phyloP scores from a whole-genome alignment of 2,113 vertebrate species.

The Shinisaurus crocodilurus region DNA sequence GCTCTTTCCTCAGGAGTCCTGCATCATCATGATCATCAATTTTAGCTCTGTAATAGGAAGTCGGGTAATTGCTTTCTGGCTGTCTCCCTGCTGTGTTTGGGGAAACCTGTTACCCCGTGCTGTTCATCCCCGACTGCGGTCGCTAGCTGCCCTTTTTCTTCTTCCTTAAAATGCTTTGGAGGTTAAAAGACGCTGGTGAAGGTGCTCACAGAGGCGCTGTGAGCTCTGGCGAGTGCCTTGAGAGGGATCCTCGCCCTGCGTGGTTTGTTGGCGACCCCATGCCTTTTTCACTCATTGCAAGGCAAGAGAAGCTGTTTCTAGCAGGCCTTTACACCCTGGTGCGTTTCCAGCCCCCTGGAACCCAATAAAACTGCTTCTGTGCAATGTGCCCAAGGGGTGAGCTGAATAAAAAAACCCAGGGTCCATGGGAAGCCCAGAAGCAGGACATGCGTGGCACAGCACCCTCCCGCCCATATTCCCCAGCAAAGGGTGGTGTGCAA shows the following conservation, averaged over 20 bases:
- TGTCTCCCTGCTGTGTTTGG: conserved; percentile 43
- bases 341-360: not conserved
- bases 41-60: conserved; percentile 50
- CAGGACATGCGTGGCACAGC: no score
- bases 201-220: not conserved
- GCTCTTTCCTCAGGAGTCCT: conserved; percentile 55
- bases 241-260: not conserved
- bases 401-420: not conserved
- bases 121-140: not conserved
- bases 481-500: no score
- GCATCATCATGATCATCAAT: conserved; percentile 48
- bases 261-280: not conserved
- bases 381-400: not conserved
- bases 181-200: not conserved
- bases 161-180: not conserved
- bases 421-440: no score
- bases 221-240: not conserved
- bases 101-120: not conserved
- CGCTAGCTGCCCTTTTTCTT: not conserved
- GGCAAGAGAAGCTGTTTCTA: not conserved
- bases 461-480: no score
- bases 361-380: not conserved
- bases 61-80: conserved; percentile 53
- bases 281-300: no score
- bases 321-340: not conserved